Conservation (phyloP, 2,888 invertebrate genomes). For the Boloria selene region DNA sequence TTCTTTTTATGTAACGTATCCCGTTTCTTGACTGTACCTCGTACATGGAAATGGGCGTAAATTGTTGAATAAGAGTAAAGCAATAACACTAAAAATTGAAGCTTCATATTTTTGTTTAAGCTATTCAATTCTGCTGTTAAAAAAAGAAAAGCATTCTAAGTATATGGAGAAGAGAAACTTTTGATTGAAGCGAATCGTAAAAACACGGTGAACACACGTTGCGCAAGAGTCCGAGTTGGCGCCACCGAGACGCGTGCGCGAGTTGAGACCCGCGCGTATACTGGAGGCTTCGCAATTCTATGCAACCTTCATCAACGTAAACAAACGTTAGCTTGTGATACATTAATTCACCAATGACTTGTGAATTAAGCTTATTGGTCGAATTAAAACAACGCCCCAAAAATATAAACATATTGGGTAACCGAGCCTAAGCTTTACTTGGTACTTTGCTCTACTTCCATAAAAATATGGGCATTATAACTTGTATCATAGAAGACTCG, state of each 20-base stretch:
- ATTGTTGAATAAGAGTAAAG: slow-evolving; percentile 63
- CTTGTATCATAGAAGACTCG: slow-evolving; percentile 32
- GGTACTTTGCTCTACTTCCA: slow-evolving; percentile 16
- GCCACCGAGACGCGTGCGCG: slow-evolving; percentile 80
- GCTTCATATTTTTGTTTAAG: slow-evolving; percentile 65
- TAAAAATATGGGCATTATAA: slow-evolving; percentile 29
- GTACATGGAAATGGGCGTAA: slow-evolving; percentile 66
- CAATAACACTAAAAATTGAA: slow-evolving; percentile 67
- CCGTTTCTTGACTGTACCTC: slow-evolving; percentile 68
- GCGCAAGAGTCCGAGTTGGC: slow-evolving; percentile 71
- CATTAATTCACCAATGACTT: slow-evolving; percentile 49
- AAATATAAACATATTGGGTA: slow-evolving; percentile 12
- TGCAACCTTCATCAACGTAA: slow-evolving; percentile 80
- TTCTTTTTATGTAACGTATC: slow-evolving; percentile 70
- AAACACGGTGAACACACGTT: slow-evolving; percentile 61
- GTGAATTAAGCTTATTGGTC: slow-evolving; percentile 37
- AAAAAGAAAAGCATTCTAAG: slow-evolving; percentile 60
- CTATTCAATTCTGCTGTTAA: slow-evolving; percentile 47
- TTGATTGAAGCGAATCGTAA: slow-evolving; percentile 62
- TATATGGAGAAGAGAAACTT: slow-evolving; percentile 54
- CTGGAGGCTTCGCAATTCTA: slow-evolving; percentile 79
- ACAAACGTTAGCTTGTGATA: slow-evolving; percentile 68
- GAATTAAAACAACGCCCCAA: slow-evolving; percentile 33
- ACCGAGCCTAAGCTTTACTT: slow-evolving; percentile 20
- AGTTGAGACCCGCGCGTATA: slow-evolving; percentile 77